Evolutionary conservation across 2,113 vertebrate species (phyloP).

Genomic region (Oncorhynchus gorbuscha): DNA sequence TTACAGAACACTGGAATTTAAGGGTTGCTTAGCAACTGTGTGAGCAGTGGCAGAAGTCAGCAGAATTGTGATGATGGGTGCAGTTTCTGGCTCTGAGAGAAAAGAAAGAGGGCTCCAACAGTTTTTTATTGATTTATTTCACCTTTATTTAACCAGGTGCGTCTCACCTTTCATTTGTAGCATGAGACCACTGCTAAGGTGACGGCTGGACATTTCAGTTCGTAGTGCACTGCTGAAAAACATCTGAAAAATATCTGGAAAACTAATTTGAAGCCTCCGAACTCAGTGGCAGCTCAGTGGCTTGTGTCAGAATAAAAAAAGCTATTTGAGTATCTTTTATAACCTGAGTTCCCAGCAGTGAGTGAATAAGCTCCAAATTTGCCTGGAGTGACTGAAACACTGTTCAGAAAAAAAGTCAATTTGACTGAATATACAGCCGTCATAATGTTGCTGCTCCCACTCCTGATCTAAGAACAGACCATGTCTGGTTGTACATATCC

Average conservation of each 20-base stretch:
- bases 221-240: slow-evolving; percentile 7
- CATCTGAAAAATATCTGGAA: slow-evolving; percentile 11
- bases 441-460: slow-evolving; percentile 17
- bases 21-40: slow-evolving; percentile 75
- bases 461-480: slow-evolving; percentile 7
- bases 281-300: slow-evolving; percentile 15
- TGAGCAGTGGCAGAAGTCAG: slow-evolving; percentile 40
- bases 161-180: slow-evolving; percentile 67
- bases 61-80: slow-evolving; percentile 25
- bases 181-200: slow-evolving; percentile 48
- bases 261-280: slow-evolving; percentile 10
- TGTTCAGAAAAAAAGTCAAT: slow-evolving; percentile 25
- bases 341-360: background rate
- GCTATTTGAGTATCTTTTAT: background rate
- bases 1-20: slow-evolving; percentile 57
- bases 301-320: background rate
- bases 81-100: slow-evolving; percentile 42
- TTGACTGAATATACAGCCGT: slow-evolving; percentile 12
- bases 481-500: slow-evolving; percentile 44
- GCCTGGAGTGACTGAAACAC: background rate
- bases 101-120: slow-evolving; percentile 28
- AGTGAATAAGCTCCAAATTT: too few species aligned
- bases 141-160: background rate
- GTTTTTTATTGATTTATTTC: background rate
- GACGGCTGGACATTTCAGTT: slow-evolving; percentile 34